Percentiles rank a stretch among this genome's conserved stretches.
These are phyloP conservation scores for Parelbella ahira DNA, from an alignment of 2,888 invertebrate species.

Conservation along the genomic window DNA sequence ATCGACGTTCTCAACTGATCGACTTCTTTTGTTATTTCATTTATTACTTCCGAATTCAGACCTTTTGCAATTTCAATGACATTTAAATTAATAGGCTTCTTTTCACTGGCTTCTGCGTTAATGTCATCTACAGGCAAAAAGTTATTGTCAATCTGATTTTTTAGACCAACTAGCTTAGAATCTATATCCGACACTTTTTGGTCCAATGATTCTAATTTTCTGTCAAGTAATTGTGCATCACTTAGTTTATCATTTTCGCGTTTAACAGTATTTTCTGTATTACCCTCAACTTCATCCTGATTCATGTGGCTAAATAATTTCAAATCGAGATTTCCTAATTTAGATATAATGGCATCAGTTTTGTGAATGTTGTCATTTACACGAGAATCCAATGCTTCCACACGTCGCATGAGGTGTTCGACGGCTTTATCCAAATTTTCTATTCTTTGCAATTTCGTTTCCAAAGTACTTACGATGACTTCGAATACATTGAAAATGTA, in stretches of 20 bases:
- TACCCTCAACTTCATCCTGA: conserved; percentile 53
- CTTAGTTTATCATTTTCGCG: conserved; percentile 41
- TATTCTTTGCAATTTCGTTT: conserved; percentile 92
- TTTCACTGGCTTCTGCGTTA: conserved; percentile 92
- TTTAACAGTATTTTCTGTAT: conserved; percentile 51
- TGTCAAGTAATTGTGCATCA: conserved; percentile 80
- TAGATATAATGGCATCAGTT: conserved; percentile 90
- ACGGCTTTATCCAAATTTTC: conserved; percentile 94
- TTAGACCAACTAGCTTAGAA: conserved; percentile 86
- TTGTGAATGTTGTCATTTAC: conserved; percentile 92
- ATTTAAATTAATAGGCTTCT: conserved; percentile 91
- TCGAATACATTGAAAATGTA: conserved; percentile 94
- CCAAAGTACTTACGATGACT: conserved; percentile 92
- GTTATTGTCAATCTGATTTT: conserved; percentile 91
- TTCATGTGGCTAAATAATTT: conserved; percentile 84
- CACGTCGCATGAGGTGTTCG: conserved; percentile 91
- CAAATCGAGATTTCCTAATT: conserved; percentile 86
- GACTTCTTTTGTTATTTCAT: conserved; percentile 89
- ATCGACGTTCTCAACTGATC: conserved; percentile 89
- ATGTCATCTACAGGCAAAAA: conserved; percentile 90
- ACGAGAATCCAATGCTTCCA: conserved; percentile 89
- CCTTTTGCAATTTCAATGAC: conserved; percentile 91
- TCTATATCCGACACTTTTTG: conserved; percentile 93
- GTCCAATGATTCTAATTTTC: conserved; percentile 86
- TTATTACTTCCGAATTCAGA: conserved; percentile 89